Evolutionary conservation across 2,797 vertebrate species (phyloP).

Genomic region (Lagorchestes hirsutus): DNA sequence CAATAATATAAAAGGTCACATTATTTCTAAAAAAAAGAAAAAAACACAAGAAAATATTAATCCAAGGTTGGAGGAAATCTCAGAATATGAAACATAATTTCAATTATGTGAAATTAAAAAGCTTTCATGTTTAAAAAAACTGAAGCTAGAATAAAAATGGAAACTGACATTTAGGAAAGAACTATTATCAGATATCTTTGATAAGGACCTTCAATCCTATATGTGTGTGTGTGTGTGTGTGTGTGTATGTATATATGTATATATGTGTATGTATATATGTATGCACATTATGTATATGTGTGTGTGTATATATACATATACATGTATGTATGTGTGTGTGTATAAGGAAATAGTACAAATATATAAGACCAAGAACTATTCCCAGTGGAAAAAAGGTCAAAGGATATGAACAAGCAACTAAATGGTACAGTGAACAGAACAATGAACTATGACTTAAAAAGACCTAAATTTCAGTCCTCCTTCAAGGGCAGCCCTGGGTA

Average conservation of each 20-base stretch:
- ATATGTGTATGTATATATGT: no score
- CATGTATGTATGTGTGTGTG: no score
- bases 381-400: neutral
- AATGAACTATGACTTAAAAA: neutral
- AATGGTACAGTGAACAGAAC: neutral
- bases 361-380: neutral
- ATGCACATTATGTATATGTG: no score
- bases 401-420: neutral
- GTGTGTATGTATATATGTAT: no score
- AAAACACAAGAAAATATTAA: neutral
- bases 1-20: neutral
- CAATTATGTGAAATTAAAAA: neutral
- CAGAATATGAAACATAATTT: neutral
- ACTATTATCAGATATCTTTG: neutral
- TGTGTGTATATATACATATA: no score
- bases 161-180: neutral
- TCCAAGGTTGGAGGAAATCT: neutral
- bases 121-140: neutral
- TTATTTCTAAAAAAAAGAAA: no score
- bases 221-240: neutral
- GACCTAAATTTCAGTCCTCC: neutral
- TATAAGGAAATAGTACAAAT: neutral
- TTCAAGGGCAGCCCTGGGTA: neutral
- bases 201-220: neutral
- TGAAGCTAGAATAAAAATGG: neutral